Base-by-base conservation (phyloP, 1,140 invertebrate genomes). In the Camponotus pennsylvanicus region DNA sequence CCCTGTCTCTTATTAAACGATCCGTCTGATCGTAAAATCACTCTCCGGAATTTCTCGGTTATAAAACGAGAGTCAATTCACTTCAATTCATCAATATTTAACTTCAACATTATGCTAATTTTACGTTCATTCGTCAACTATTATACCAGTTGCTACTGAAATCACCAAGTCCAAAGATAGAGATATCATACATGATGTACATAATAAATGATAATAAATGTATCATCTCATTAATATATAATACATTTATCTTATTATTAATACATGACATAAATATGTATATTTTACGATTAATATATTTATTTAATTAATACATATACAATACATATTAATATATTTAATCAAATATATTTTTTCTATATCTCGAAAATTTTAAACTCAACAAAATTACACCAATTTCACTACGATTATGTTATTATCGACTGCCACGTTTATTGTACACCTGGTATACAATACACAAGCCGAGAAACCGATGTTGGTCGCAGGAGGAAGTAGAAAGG, bases 31-130 rank as follows among this genome's bases (percentile, higher is more conserved):
- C 78, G 27, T 80, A 70, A 69, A 69, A 70, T 80, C 78, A 59
- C 21, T 70, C 21, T 7, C 21, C 49, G 37, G 11, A 87, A 77
- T 75, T 76, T 84, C 66, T 78, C 59, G 40, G 27, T 76, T 37
- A 78, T 66, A 45, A 78, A 66, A 66, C 27, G 73, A 11, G 73
- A 11, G 75, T 18, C 55, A 32, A 64, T 83, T 80, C 66, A 67
- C 78, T 42, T 40, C 15, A 80, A 80, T 49, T 80, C 78, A 80
- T 80, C 52, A 80, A 80, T 80, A 80, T 80, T 80, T 80, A 80
- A 70, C 78, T 70, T 45, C 34, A 40, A 49, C 64, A 57, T 42
- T 79, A 79, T 79, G 77, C 63, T 79, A 79, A 79, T 79, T 15
- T 52, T 52, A 45, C 63, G 32, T 57, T 64, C 9, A 49, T 88